Base-by-base conservation (phyloP, 2,797 vertebrate genomes). In the Lacerta agilis region DNA sequence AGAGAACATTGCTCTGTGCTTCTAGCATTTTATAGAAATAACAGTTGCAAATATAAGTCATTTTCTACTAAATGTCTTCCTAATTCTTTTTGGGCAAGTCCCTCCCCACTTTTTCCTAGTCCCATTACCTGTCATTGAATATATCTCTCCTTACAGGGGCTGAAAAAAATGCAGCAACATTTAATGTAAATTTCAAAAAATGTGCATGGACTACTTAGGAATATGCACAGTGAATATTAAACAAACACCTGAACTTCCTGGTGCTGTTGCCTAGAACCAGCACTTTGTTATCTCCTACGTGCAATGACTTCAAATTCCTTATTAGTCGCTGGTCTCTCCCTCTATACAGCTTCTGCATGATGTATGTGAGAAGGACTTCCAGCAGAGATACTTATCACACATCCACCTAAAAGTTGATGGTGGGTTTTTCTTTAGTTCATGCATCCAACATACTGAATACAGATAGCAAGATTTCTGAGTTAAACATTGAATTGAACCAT, bases 101-200 rank as follows among this genome's bases (percentile, higher is more conserved):
- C 92, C 93, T 86, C n/a, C 25, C 10, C 85, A 73, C 83, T 94
- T 92, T 90, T 85, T 89, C 89, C 78, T 89, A 90, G 91, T 85
- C 87, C 91, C 92, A 93, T 92, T 96, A 94, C 87, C 93, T 96
- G 92, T 94, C 95, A 94, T 95, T 95, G 94, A 95, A 94, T 86
- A 91, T 94, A 87, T 95, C 80, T 94, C 91, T 95, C 36, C 93
- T 96, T 92, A 92, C 86, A 86, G 15, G 83, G 67, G 90, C 72
- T 91, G 86, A 94, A 95, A 93, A 15, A 88, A 93, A 82, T 93
- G 79, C 58, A 92, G 91, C 81, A 93, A 94, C 90, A 87, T 93
- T 58, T 88, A 86, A 92, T 92, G 89, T 91, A 91, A 88, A 66
- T 83, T 93, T 96, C 86, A 8, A 27, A 86, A 93, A 94, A 90